Evolutionary conservation across 2,888 invertebrate genomes (phyloP).

Genomic region (Polydrusus pterygomalis): DNA sequence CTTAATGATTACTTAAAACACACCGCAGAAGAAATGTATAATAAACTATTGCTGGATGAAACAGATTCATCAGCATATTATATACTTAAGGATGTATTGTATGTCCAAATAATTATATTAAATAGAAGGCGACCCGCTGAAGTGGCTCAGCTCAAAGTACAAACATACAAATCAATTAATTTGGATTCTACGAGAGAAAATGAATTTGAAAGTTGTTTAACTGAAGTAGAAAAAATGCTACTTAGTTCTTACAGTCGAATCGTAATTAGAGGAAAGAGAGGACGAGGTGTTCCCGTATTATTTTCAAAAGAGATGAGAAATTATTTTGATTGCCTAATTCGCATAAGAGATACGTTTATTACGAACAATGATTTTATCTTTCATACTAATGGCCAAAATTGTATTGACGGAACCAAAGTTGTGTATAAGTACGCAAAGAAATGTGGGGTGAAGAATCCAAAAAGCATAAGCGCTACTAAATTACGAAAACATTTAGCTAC

Average conservation of each 20-base stretch:
- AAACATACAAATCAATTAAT: slow-evolving; percentile 49
- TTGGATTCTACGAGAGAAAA: slow-evolving; percentile 24
- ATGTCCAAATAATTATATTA: slow-evolving; percentile 56
- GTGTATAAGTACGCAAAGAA: slow-evolving; percentile 54
- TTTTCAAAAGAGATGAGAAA: slow-evolving; percentile 53
- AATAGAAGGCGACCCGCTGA: slow-evolving; percentile 57
- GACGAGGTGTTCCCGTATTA: slow-evolving; percentile 54
- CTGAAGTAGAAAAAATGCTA: slow-evolving; percentile 56
- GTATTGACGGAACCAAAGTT: slow-evolving; percentile 56
- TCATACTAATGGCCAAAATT: slow-evolving; percentile 48
- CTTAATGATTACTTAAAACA: too few species aligned
- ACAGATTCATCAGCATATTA: slow-evolving; percentile 43
- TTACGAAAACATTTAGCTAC: slow-evolving; percentile 57
- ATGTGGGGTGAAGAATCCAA: slow-evolving; percentile 41
- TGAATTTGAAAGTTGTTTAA: slow-evolving; percentile 53
- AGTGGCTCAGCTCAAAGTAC: slow-evolving; percentile 52
- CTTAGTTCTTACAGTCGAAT: slow-evolving; percentile 53
- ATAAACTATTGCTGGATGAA: slow-evolving; percentile 33
- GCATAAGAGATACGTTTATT: slow-evolving; percentile 50
- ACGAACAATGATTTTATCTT: slow-evolving; percentile 38
- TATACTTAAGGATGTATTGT: slow-evolving; percentile 55
- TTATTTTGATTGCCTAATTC: slow-evolving; percentile 54
- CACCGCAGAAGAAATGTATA: too few species aligned
- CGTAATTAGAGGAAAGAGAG: too few species aligned
- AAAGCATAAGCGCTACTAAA: slow-evolving; percentile 46